Base-by-base conservation (phyloP, 2,888 invertebrate species). In the Ophioninae sp. region DNA sequence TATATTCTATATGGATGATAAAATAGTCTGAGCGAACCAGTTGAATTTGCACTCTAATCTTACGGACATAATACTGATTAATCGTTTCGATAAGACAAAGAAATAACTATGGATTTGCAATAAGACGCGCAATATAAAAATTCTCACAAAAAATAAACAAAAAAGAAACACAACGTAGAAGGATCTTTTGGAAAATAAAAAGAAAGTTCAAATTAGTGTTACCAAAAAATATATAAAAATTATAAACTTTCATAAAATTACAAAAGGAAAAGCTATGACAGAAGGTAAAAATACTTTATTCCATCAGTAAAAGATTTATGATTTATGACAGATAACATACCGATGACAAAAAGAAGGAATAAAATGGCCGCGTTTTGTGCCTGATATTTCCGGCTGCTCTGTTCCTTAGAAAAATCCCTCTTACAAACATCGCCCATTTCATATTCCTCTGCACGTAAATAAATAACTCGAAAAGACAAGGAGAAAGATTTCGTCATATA, bases 401-500 rank as follows among this genome's bases (percentile, higher is more conserved):
- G 17, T 50, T 13, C 50, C 50, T 50, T 2, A 13, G 13, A 50
- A 30, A 50, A 50, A 3, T 10, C 13, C 13, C 6, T 6, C 13
- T 23, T 21, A 2, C n/a, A 20, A 17, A 7, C 41, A 50, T 69
- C 21, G 20, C 59, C 13, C 17, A 1, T 17, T 61, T 20, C 7
- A 13, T 23, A 13, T 44, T 13, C 21, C 39, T 59, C 68, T 8
- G 0, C 21, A 10, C 37, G 8, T 10, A 20, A 21, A 68, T 59
- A 8, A 59, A 59, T 10, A n/a, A 44, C 23, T 68, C 23, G 50
- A 61, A 6, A 56, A 70, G 62, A 21, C 44, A 21, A 37, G 21
- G 30, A 59, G 30, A 56, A 57, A 59, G 41, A 79, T 79, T 79
- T 79, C 57, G 57, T 17, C 50, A 10, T 50, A 23, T 57, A 57